Conservation (phyloP, 2,113 vertebrate species). For the Bothrops jararaca region DNA sequence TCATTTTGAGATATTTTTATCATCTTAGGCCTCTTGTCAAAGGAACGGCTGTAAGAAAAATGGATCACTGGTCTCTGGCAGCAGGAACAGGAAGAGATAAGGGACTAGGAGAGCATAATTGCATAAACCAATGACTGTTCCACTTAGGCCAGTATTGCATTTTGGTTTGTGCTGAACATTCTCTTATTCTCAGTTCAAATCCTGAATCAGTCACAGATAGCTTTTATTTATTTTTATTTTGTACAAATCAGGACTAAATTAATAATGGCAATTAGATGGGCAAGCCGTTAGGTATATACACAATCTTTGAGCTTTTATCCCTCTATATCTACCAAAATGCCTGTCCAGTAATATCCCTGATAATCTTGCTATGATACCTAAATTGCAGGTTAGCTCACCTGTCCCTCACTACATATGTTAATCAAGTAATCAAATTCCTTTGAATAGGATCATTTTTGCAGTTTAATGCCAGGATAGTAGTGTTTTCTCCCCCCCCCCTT, state of each 20-base stretch:
- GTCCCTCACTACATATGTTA: neutral
- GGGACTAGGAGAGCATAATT: neutral
- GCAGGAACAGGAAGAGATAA: neutral
- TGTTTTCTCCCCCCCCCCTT: neutral
- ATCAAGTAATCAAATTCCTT: neutral
- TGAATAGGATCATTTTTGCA: neutral
- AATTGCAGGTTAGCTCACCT: neutral
- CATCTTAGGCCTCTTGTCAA: neutral
- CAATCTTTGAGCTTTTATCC: neutral
- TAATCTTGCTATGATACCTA: neutral
- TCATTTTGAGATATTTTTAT: neutral
- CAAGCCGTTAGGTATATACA: neutral
- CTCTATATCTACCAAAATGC: neutral
- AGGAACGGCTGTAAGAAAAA: neutral
- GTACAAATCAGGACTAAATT: neutral
- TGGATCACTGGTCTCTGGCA: no score
- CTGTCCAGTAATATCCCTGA: neutral
- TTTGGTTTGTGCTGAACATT: neutral
- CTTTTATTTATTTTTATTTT: neutral
- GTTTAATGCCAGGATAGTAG: neutral
- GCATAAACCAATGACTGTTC: neutral
- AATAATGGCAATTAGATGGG: neutral
- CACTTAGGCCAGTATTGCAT: neutral
- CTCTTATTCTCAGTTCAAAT: neutral
- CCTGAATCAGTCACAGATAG: neutral